phyloP scores from a whole-genome alignment of 2,113 vertebrate species.

The Lophura nycthemera region DNA sequence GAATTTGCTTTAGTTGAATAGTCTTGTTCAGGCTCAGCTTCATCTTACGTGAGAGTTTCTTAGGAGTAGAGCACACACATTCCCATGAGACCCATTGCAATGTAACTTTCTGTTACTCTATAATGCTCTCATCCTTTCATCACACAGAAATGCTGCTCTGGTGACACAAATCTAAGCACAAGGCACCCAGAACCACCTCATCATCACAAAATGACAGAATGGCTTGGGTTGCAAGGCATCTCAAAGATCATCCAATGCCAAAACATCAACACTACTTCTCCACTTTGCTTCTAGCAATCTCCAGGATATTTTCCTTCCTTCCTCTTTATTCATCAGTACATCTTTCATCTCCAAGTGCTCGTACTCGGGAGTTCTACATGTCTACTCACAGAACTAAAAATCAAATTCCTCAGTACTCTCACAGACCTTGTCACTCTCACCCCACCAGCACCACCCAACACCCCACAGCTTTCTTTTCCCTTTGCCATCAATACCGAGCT shows the following conservation, averaged over 20 bases:
- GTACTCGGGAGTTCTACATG: too few relatives aligned
- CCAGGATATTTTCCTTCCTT: neutral
- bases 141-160: rapidly evolving
- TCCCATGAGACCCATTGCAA: rapidly evolving
- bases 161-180: neutral
- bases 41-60: neutral
- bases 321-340: neutral
- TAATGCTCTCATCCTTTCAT: neutral
- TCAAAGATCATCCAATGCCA: neutral
- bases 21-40: neutral
- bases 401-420: rapidly evolving
- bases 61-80: neutral
- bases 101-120: too few relatives aligned
- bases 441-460: neutral
- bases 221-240: neutral
- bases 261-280: neutral
- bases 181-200: neutral
- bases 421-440: neutral
- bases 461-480: neutral
- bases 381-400: neutral
- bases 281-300: neutral
- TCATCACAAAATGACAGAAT: neutral
- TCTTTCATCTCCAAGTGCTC: neutral
- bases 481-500: rapidly evolving
- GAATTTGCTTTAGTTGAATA: neutral